Percentiles rank a stretch among this genome's conserved stretches.
These are phyloP conservation scores for Noctilio leporinus DNA, from an alignment of 2,113 vertebrate species.

Conservation along the genomic window DNA sequence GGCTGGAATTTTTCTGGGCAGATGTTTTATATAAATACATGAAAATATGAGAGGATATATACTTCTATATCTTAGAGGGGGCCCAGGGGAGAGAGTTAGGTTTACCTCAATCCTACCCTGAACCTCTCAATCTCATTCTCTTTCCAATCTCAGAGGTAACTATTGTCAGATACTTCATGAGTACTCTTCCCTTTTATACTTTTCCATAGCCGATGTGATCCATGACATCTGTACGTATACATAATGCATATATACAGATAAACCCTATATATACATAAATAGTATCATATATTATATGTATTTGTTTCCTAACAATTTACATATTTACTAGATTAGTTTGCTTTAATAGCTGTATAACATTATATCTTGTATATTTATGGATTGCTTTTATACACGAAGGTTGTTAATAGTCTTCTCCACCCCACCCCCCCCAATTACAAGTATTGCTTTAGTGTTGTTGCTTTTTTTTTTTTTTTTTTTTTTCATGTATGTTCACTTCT, in stretches of 20 bases:
- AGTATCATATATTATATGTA: not conserved
- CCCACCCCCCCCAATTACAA: not conserved
- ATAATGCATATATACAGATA: not conserved
- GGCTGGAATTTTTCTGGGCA: no score
- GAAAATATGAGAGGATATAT: not conserved
- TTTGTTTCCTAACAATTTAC: not conserved
- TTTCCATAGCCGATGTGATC: not conserved
- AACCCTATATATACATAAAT: not conserved
- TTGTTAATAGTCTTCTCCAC: not conserved
- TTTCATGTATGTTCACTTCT: not conserved
- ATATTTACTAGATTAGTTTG: not conserved
- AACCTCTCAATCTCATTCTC: not conserved
- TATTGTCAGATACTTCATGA: not conserved
- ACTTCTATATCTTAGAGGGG: not conserved
- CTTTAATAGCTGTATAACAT: not conserved
- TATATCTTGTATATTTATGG: not conserved
- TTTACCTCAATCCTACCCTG: not conserved
- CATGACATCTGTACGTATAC: not conserved
- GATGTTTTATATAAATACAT: no score
- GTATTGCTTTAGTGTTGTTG: not conserved
- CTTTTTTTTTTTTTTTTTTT: no score
- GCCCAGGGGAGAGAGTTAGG: not conserved
- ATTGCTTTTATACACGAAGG: not conserved
- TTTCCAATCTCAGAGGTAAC: not conserved
- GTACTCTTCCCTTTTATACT: not conserved